Conservation (phyloP, 2,797 vertebrate species). For the Argyrosomus regius region DNA sequence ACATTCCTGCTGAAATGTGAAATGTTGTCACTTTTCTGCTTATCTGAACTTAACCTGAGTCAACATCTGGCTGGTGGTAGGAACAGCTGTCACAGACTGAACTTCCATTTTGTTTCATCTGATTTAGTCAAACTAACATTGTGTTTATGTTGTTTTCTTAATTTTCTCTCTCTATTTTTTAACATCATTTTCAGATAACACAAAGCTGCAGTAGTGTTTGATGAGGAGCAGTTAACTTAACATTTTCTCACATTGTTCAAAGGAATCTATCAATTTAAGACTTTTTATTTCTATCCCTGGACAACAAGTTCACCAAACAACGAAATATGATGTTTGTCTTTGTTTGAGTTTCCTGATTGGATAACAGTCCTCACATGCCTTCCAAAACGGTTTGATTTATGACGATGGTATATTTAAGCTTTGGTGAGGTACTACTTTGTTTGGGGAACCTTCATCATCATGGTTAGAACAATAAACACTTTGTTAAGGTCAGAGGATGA, state of each 20-base stretch:
- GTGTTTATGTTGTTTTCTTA: no score
- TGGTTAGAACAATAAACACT: not conserved
- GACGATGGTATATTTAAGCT: not conserved
- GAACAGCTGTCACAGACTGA: not conserved
- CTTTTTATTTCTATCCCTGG: no score
- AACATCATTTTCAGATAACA: no score
- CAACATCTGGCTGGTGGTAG: not conserved
- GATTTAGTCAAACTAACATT: no score
- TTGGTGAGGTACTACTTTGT: not conserved
- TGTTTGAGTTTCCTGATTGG: not conserved
- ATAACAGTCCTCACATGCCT: not conserved
- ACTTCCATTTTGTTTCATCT: no score
- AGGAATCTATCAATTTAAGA: no score
- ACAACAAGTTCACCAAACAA: not conserved
- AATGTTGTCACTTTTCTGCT: not conserved
- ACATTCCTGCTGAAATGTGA: conserved; percentile 2
- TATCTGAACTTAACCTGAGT: not conserved
- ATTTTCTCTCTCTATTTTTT: no score
- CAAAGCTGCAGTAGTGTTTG: no score
- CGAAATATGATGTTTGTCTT: not conserved
- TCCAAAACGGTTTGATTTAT: not conserved
- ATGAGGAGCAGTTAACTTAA: no score
- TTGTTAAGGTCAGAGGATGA: not conserved
- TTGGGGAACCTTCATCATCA: not conserved
- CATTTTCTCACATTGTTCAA: no score